Evolutionary conservation across 2,888 invertebrate genomes (phyloP).

Genomic region (Chrysodeixis includens): DNA sequence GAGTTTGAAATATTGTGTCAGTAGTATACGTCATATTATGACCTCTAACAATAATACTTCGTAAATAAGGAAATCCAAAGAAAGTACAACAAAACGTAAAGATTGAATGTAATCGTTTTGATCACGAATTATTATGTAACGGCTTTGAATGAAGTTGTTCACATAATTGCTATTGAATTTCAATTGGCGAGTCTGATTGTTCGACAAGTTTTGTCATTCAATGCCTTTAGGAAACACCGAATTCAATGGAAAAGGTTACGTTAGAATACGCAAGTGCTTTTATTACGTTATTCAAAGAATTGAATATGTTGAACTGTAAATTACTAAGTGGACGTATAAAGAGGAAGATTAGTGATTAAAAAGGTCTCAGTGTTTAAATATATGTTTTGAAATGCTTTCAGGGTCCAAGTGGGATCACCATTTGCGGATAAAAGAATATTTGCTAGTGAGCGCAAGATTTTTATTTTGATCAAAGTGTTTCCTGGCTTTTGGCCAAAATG

Average conservation of each 20-base stretch:
- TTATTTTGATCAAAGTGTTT: slow-evolving; percentile 40
- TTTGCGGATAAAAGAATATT: slow-evolving; percentile 17
- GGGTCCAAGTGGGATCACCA: neutral
- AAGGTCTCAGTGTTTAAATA: neutral
- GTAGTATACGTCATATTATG: neutral
- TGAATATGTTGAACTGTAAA: no score
- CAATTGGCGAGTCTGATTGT: slow-evolving; percentile 2
- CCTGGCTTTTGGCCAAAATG: slow-evolving; percentile 45
- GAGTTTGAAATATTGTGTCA: neutral
- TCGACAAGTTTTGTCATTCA: neutral
- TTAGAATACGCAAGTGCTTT: neutral
- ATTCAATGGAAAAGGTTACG: neutral
- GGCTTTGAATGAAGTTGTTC: slow-evolving; percentile 6
- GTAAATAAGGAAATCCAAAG: neutral
- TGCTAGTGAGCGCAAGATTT: slow-evolving; percentile 41
- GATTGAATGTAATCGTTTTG: slow-evolving; percentile 6
- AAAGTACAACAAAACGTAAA: neutral
- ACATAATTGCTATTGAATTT: slow-evolving; percentile 6
- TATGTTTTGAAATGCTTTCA: neutral
- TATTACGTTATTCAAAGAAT: neutral
- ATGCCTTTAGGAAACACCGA: neutral
- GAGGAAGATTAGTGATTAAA: neutral
- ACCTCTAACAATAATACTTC: no score
- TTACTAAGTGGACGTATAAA: neutral
- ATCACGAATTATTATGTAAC: slow-evolving; percentile 8